Percentiles rank a stretch among this genome's conserved stretches.
These are phyloP conservation scores for Pterostichus niger DNA, from an alignment of 2,888 invertebrate genomes.

Conservation along the genomic window DNA sequence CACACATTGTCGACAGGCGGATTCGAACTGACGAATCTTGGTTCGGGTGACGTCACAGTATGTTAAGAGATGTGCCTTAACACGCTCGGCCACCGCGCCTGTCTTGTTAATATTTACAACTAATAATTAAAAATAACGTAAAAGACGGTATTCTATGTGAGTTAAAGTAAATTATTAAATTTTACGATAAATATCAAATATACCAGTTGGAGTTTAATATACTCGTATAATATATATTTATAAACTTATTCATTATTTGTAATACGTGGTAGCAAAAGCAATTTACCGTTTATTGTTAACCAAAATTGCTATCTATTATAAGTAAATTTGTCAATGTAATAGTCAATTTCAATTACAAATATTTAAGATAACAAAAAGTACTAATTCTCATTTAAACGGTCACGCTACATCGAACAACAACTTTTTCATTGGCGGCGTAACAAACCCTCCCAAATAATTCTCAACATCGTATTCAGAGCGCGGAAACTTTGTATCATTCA, in stretches of 20 bases:
- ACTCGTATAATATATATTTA: no score
- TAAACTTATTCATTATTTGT: neutral
- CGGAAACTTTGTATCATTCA: slow-evolving; percentile 28
- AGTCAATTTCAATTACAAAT: slow-evolving; percentile 45
- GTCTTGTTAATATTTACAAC: no score
- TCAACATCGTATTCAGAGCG: slow-evolving; percentile 4
- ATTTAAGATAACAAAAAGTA: slow-evolving; percentile 28
- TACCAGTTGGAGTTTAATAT: no score
- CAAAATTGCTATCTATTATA: slow-evolving; percentile 3
- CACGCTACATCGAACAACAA: slow-evolving; percentile 8
- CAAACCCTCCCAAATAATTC: neutral
- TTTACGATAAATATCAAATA: no score
- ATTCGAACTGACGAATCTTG: no score
- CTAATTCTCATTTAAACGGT: slow-evolving; percentile 36
- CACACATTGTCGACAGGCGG: no score
- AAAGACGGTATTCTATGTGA: no score
- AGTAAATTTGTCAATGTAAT: slow-evolving; percentile 16
- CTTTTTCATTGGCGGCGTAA: slow-evolving; percentile 25
- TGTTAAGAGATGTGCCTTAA: no score
- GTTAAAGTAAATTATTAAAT: no score
- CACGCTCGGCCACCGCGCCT: no score
- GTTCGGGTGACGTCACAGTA: no score
- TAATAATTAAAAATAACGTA: no score
- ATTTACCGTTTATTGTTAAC: neutral
- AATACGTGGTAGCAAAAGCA: neutral